Percentiles rank a stretch among this genome's conserved stretches.
phyloP scores from a whole-genome alignment of 2,797 vertebrate species.

The Yasuhikotakia modesta region DNA sequence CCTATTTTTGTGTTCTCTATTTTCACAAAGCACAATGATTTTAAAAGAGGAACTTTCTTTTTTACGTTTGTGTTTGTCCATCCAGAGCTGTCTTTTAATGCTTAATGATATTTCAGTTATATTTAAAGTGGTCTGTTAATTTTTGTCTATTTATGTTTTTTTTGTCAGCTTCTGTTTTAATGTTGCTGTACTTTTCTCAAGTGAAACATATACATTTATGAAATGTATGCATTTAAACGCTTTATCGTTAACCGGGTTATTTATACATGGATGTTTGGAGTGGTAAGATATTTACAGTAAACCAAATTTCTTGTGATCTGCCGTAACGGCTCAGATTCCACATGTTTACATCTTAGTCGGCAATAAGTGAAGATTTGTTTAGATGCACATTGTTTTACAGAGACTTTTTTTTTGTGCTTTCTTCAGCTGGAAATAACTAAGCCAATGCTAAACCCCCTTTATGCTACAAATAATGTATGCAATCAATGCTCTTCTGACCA shows the following conservation, averaged over 20 bases:
- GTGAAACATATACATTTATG: constrained; percentile 23
- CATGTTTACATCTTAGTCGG: constrained; percentile 43
- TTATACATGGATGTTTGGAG: constrained; percentile 43
- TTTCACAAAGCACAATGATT: constrained; percentile 82
- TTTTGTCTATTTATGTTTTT: constrained; percentile 50
- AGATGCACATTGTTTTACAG: constrained; percentile 41
- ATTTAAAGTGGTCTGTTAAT: constrained; percentile 78
- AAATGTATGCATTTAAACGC: constrained; percentile 40
- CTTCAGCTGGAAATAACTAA: constrained; percentile 20
- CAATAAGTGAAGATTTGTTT: constrained; percentile 46
- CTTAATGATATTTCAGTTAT: constrained; percentile 68
- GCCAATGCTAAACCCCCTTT: constrained; percentile 49
- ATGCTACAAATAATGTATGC: constrained; percentile 43
- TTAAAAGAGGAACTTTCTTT: constrained; percentile 76
- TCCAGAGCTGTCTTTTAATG: constrained; percentile 64
- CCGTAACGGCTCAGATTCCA: constrained; percentile 39
- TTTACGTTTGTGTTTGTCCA: constrained; percentile 74
- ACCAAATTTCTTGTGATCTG: constrained; percentile 43
- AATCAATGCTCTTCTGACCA: constrained; percentile 42
- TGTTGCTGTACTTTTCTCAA: background rate
- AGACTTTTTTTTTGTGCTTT: constrained; percentile 36
- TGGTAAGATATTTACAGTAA: constrained; percentile 46
- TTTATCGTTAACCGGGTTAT: constrained; percentile 37
- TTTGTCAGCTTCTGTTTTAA: constrained; percentile 67
- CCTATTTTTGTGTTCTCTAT: constrained; percentile 41